Base-by-base conservation (phyloP, 2,888 invertebrate species). In the Scotopteryx bipunctaria region DNA sequence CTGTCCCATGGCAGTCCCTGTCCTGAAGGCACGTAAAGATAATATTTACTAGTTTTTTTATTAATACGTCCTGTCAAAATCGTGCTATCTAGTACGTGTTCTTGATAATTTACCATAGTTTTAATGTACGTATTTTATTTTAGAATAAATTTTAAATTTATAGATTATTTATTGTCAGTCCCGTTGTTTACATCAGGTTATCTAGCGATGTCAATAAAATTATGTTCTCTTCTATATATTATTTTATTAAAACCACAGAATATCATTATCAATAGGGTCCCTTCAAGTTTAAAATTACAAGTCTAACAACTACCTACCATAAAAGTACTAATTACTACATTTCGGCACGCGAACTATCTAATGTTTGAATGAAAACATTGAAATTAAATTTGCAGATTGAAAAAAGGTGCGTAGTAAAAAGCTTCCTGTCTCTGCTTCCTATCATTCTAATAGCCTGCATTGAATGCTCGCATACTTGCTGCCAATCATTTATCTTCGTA, bases 1-100 rank as follows among this genome's bases (percentile, higher is more conserved):
- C 94, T 1, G 86, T 91, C 19, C 94, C 94, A 0, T 94, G 94
- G 94, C 91, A 92, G 63, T 81, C 82, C 23, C 71, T 83, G 1
- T 74, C 82, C n/a, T 86, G 81, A 70, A 58, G 50, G 38, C 9
- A 27, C 5, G 23, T 33, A 41, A 23, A 41, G 19, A 36, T 15
- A 4, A 3, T 15, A 32, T 25, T 23, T 29, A 29, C n/a, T 31
- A 49, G 14, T 25, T 55, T 46, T 33, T 45, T 53, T 27, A 33
- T 27, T 35, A 49, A 53, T 44, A 35, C 43, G 42, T 48, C 15
- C 31, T 38, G 50, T 64, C 66, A 58, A 70, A 65, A 67, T 67
- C 61, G 27, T 54, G 41, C 29, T 14, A 29, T 25, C 23, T 19
- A 31, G 15, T 44, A 37, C 48, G 37, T 46, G 52, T 45, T 44